Evolutionary conservation across 2,113 vertebrate species (phyloP).

Genomic region (Tonatia bakeri): DNA sequence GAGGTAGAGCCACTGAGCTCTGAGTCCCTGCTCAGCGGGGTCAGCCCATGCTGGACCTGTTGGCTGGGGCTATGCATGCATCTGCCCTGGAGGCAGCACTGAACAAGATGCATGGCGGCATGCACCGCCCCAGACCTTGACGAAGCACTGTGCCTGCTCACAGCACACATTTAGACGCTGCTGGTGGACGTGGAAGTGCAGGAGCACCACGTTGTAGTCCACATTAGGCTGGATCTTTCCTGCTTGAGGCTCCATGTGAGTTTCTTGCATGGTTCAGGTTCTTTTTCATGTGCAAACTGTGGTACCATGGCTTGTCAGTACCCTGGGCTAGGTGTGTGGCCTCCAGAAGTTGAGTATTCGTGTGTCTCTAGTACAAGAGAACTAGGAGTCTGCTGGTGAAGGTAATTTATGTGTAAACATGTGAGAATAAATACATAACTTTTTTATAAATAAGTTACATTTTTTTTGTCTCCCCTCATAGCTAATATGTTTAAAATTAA

Average conservation of each 20-base stretch:
- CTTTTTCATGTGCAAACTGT: slow-evolving; percentile 60
- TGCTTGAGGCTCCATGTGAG: slow-evolving; percentile 67
- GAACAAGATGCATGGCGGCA: accelerated
- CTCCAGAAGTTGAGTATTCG: slow-evolving; percentile 81
- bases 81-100: accelerated
- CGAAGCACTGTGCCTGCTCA: background rate
- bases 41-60: accelerated
- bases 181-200: slow-evolving; percentile 65
- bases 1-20: background rate
- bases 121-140: background rate
- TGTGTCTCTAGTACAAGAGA: slow-evolving; percentile 82
- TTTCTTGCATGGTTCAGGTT: slow-evolving; percentile 59
- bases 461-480: background rate
- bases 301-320: slow-evolving; percentile 24
- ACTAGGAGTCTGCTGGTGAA: slow-evolving; percentile 66
- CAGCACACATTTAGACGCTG: background rate
- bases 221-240: slow-evolving; percentile 62
- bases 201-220: slow-evolving; percentile 67
- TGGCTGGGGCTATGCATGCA: accelerated
- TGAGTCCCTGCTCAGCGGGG: too few species aligned
- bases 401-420: too few species aligned
- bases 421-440: too few species aligned
- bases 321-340: slow-evolving; percentile 71
- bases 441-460: too few species aligned
- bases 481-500: slow-evolving; percentile 22